phyloP scores from a whole-genome alignment of 2,113 vertebrate genomes.

The Varanus salvator region DNA sequence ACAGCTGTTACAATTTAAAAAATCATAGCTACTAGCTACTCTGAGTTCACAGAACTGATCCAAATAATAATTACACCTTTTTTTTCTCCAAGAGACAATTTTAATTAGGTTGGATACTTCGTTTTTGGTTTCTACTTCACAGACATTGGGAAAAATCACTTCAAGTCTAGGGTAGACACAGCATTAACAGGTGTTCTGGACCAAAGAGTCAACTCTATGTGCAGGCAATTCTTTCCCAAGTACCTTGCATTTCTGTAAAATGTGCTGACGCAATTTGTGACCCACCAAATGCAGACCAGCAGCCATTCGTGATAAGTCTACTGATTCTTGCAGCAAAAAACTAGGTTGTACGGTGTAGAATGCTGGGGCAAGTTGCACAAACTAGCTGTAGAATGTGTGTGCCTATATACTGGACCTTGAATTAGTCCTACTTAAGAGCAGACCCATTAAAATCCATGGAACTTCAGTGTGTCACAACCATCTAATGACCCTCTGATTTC shows the following conservation, averaged over 20 bases:
- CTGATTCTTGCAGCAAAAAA: neutral
- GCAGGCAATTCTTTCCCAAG: neutral
- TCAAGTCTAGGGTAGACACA: neutral
- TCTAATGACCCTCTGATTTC: neutral
- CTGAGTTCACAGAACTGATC: conserved; percentile 3
- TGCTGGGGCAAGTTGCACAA: neutral
- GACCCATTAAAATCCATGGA: neutral
- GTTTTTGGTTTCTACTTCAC: neutral
- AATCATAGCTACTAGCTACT: neutral
- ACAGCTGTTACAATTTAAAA: neutral
- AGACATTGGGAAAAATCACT: neutral
- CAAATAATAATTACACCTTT: neutral
- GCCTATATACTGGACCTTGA: neutral
- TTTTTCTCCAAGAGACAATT: neutral
- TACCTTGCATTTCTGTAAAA: neutral
- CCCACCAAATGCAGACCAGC: neutral
- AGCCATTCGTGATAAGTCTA: neutral
- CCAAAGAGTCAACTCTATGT: neutral
- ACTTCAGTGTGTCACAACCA: neutral
- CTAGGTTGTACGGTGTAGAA: neutral
- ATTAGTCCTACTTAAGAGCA: neutral
- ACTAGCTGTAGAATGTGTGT: neutral
- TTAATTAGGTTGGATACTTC: neutral
- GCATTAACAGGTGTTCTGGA: neutral
- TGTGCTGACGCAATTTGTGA: neutral